phyloP scores from a whole-genome alignment of 2,113 vertebrate genomes.

The Tupaia tana region DNA sequence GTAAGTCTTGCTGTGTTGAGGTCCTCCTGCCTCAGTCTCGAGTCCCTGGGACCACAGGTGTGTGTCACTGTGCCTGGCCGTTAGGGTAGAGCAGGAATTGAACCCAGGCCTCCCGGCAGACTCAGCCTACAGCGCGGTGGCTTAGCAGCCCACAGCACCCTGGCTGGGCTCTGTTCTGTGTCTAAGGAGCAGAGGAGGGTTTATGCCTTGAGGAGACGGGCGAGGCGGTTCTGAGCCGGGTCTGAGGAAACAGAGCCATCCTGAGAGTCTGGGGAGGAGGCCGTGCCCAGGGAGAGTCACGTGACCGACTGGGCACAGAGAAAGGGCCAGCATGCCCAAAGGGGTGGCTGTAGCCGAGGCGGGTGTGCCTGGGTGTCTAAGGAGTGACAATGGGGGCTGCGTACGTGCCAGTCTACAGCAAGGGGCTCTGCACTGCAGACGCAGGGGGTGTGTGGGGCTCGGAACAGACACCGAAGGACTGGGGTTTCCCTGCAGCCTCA shows the following conservation, averaged over 20 bases:
- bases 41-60: too few relatives aligned
- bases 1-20: too few relatives aligned
- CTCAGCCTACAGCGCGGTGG: too few relatives aligned
- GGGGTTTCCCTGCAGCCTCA: constrained; percentile 70
- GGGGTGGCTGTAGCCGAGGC: too few relatives aligned
- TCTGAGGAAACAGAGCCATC: background rate
- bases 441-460: background rate
- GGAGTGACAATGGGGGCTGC: background rate
- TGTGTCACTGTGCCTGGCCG: too few relatives aligned
- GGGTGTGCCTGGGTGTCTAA: background rate
- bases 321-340: background rate
- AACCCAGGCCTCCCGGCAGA: too few relatives aligned
- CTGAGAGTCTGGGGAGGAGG: background rate
- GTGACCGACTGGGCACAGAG: fast-evolving
- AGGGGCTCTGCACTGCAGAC: background rate
- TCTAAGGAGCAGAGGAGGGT: too few relatives aligned
- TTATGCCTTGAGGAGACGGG: background rate
- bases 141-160: too few relatives aligned
- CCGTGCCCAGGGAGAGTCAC: too few relatives aligned
- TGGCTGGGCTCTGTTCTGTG: background rate
- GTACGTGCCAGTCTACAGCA: background rate
- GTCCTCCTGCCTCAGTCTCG: too few relatives aligned
- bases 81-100: too few relatives aligned
- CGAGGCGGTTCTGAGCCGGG: background rate
- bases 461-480: background rate